A percentile compares a stretch with the other conserved stretches of the same genome.
Evolutionary conservation across 1,140 invertebrate genomes (phyloP).

Genomic region (Limonius californicus): DNA sequence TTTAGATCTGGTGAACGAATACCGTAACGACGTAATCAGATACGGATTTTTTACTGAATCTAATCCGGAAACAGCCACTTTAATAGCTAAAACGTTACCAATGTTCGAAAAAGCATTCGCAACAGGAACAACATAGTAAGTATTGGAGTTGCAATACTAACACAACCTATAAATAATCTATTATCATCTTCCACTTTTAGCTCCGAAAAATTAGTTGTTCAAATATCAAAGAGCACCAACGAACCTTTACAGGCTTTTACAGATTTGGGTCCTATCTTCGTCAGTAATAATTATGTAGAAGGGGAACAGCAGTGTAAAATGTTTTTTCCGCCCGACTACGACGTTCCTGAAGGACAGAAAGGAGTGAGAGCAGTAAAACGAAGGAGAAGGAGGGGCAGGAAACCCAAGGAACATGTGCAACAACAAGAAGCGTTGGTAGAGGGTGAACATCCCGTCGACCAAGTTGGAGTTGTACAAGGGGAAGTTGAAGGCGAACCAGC

Average conservation of each 20-base stretch:
- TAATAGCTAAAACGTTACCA: conserved; percentile 50
- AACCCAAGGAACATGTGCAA: conserved; percentile 11
- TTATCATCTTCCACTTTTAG: conserved; percentile 48
- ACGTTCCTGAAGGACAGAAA: conserved; percentile 33
- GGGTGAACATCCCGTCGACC: conserved; percentile 16
- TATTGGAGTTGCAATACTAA: no score
- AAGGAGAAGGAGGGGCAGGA: conserved; percentile 24
- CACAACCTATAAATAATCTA: no score
- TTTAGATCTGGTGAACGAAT: conserved; percentile 47
- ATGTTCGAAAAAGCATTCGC: neutral
- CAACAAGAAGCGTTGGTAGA: conserved; percentile 16
- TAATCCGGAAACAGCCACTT: conserved; percentile 45
- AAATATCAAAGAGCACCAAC: conserved; percentile 52
- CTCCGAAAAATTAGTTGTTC: conserved; percentile 58
- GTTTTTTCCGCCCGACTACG: conserved; percentile 60
- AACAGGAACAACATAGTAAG: conserved; percentile 19
- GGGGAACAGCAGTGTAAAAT: conserved; percentile 55
- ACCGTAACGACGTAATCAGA: conserved; percentile 51
- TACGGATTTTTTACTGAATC: conserved; percentile 59
- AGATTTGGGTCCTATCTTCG: conserved; percentile 56
- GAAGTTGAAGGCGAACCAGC: conserved; percentile 28
- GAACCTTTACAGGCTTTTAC: conserved; percentile 50
- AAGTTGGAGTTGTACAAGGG: conserved; percentile 26
- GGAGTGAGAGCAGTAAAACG: neutral
- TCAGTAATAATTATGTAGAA: conserved; percentile 56